A percentile compares a stretch with the other conserved stretches of the same genome.
These are phyloP conservation scores for Anomalospiza imberbis DNA, from an alignment of 2,797 vertebrate species.

Conservation along the genomic window DNA sequence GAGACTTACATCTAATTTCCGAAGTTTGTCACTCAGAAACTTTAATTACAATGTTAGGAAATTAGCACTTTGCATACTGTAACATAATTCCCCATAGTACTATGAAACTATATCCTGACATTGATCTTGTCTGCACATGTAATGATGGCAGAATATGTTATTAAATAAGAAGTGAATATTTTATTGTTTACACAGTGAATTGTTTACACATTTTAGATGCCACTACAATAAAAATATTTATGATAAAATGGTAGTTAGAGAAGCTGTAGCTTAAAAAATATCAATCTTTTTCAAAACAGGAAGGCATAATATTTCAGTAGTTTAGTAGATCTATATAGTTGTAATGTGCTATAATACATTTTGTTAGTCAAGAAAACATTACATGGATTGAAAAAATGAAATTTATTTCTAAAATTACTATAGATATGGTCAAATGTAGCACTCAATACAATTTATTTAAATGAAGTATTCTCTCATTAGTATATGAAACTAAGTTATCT, in stretches of 20 bases:
- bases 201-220: not conserved
- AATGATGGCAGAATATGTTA: constrained; percentile 22
- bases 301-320: not conserved
- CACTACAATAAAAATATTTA: not conserved
- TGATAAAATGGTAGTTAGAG: not conserved
- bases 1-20: constrained; percentile 57
- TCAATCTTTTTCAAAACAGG: not conserved
- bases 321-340: not conserved
- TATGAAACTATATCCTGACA: constrained; percentile 23
- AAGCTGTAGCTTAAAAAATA: not conserved
- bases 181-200: constrained; percentile 30
- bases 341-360: not conserved
- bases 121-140: constrained; percentile 10
- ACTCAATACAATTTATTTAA: not conserved
- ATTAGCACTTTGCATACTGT: constrained; percentile 54
- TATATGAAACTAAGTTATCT: not conserved
- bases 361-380: not conserved
- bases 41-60: constrained; percentile 66
- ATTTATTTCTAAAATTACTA: not conserved
- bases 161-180: constrained; percentile 43
- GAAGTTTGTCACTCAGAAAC: constrained; percentile 64
- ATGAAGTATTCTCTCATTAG: not conserved
- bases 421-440: not conserved
- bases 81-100: constrained; percentile 49
- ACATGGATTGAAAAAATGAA: not conserved